These are phyloP conservation scores for Cremastinae sp. DNA, from an alignment of 2,888 invertebrate species.

Conservation along the genomic window DNA sequence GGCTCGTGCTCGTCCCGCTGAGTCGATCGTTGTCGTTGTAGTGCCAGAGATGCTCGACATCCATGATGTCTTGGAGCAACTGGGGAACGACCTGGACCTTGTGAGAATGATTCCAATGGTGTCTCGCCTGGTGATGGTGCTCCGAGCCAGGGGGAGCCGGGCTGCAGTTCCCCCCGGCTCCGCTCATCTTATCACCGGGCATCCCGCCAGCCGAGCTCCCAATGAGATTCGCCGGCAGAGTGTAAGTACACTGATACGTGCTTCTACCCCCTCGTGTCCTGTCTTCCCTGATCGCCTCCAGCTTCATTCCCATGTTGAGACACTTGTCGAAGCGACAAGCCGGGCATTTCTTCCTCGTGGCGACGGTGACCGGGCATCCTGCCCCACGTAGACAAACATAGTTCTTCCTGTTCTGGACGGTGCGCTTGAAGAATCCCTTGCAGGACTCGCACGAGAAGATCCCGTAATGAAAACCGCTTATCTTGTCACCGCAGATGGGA, in stretches of 20 bases:
- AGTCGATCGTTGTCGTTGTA: conserved; percentile 91
- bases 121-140: conserved; percentile 76
- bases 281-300: conserved; percentile 98
- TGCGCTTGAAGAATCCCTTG: conserved; percentile 98
- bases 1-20: conserved; percentile 74
- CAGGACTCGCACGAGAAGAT: conserved; percentile 99
- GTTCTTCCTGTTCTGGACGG: conserved; percentile 98
- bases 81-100: conserved; percentile 78
- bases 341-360: conserved; percentile 97
- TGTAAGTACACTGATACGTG: conserved; percentile 97
- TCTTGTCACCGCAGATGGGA: conserved; percentile 97
- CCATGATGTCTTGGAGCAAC: conserved; percentile 92
- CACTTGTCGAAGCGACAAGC: conserved; percentile 98
- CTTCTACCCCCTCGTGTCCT: conserved; percentile 97
- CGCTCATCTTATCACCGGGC: conserved; percentile 79
- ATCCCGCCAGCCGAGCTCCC: conserved; percentile 82
- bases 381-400: conserved; percentile 96
- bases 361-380: conserved; percentile 94
- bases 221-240: conserved; percentile 85
- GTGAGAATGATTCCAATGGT: conserved; percentile 78
- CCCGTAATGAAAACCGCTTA: conserved; percentile 98
- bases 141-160: conserved; percentile 77
- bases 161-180: conserved; percentile 75
- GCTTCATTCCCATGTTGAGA: conserved; percentile 96
- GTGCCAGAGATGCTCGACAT: conserved; percentile 97